These are phyloP conservation scores for Amaurobius ferox DNA, from an alignment of 2,888 invertebrate genomes.

Conservation along the genomic window DNA sequence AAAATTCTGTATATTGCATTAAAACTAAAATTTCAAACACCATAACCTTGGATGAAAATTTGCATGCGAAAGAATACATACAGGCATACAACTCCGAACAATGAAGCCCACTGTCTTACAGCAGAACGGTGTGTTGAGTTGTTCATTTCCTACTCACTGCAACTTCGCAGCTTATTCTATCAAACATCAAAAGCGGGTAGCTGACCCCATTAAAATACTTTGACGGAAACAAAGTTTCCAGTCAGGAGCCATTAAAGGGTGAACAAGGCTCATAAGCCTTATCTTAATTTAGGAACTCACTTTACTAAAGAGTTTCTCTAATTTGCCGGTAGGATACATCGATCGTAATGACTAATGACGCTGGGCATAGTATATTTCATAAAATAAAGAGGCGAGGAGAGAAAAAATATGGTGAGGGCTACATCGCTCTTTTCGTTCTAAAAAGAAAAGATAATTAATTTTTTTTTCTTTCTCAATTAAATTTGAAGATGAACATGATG, in stretches of 20 bases:
- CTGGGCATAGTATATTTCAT: neutral
- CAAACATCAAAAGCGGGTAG: constrained; percentile 3
- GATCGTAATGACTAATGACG: neutral
- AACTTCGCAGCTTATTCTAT: neutral
- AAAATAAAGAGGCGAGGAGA: neutral
- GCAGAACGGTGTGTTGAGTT: neutral
- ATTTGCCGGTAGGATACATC: neutral
- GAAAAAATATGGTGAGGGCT: too few species aligned
- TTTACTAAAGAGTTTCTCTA: neutral
- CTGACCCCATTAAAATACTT: constrained; percentile 10
- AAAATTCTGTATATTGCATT: too few species aligned
- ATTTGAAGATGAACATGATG: too few species aligned
- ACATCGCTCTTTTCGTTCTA: too few species aligned
- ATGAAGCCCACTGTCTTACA: too few species aligned
- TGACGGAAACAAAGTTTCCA: constrained; percentile 12
- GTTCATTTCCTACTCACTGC: neutral
- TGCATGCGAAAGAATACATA: too few species aligned
- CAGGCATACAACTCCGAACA: too few species aligned
- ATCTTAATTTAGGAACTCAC: constrained; percentile 11
- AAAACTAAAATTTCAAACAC: too few species aligned
- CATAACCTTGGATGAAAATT: too few species aligned
- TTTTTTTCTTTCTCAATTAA: too few species aligned
- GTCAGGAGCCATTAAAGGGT: neutral
- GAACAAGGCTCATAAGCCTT: neutral
- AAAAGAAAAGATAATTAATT: too few species aligned